Evolutionary conservation across 1,140 invertebrate genomes (phyloP), one percentile per base, ranked within the genome.

Genomic region (Mizuhopecten yessoensis): DNA sequence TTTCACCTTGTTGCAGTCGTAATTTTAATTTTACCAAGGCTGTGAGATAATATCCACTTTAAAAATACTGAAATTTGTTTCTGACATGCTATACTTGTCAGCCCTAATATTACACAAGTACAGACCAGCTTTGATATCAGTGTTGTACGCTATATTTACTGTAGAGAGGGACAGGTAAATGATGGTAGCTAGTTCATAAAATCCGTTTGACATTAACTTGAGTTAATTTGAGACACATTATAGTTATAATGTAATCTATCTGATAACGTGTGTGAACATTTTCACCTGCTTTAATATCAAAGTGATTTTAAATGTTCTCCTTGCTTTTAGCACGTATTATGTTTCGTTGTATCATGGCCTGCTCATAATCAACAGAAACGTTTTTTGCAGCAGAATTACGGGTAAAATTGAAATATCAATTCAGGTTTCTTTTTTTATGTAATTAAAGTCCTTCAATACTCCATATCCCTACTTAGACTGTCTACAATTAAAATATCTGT

Each of bases 61-160:
- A 75, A 75, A 49, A 75, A 75, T 29, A 75, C 11, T 29, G n/a
- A 75, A 75, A 75, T 75, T 23, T 29, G 5, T 75, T 29, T n/a
- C 23, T 75, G 57, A 75, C 57, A 75, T 75, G 57, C 57, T 75
- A n/a, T 75, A n/a, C 57, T 17, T n/a, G 57, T 75, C 57, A 29
- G 23, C 57, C 57, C 57, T 75, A 5, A 75, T 29, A 29, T 75
- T 29, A 5, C n/a, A 75, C 57, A 75, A 3, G 57, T 5, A 75
- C 57, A 3, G n/a, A 29, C 23, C 11, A 0, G n/a, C n/a, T 5
- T 17, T 1, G 11, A 75, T 75, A 29, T 5, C 7, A n/a, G 57
- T 75, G 23, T 75, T 17, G 7, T 5, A 75, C 29, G 10, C 15
- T 75, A 29, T 0, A 75, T 9, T 39, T 75, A 75, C 57, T 17